Evolutionary conservation across 2,888 invertebrate species (phyloP).

Genomic region (Lepidochrysops patricia): DNA sequence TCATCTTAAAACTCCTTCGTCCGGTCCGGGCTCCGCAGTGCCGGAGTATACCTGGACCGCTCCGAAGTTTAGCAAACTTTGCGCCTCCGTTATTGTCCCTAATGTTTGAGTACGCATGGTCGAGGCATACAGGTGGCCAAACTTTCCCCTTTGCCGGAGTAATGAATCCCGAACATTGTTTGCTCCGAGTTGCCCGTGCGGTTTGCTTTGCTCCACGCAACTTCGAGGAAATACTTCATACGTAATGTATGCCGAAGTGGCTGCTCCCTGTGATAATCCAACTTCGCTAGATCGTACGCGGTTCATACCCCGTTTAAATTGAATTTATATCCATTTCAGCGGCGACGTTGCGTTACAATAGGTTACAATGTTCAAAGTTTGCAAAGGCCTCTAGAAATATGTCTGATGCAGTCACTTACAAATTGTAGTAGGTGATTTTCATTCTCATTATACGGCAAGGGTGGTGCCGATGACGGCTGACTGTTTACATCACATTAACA

Average conservation of each 20-base stretch:
- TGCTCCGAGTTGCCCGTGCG: constrained; percentile 22
- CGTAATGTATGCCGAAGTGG: neutral
- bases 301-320: neutral
- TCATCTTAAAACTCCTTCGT: neutral
- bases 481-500: neutral
- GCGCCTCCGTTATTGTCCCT: constrained; percentile 21
- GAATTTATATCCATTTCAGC: neutral
- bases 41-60: neutral
- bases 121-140: constrained; percentile 27
- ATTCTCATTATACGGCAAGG: neutral
- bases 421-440: neutral
- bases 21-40: neutral
- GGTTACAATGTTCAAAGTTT: neutral
- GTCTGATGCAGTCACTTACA: neutral
- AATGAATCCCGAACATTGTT: constrained; percentile 33
- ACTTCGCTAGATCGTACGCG: neutral
- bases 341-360: neutral
- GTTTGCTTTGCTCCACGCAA: constrained; percentile 23
- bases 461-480: neutral
- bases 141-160: constrained; percentile 32
- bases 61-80: constrained; percentile 10
- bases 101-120: constrained; percentile 27
- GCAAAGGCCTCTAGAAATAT: neutral
- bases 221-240: neutral
- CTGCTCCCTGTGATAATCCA: neutral